Conservation (phyloP, 2,888 invertebrate genomes). For the Eurytoma adleriae region DNA sequence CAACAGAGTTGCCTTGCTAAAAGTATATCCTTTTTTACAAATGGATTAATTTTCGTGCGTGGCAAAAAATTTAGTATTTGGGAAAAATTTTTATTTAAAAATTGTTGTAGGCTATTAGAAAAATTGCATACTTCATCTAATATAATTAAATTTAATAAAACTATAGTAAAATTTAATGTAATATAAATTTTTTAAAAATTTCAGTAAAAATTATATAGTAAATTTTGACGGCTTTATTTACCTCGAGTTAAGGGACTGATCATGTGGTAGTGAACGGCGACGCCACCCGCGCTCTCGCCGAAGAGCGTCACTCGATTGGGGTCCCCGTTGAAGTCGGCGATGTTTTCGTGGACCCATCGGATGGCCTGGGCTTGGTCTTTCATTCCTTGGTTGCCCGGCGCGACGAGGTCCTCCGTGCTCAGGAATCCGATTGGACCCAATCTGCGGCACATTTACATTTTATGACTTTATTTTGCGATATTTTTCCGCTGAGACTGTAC, state of each 20-base stretch:
- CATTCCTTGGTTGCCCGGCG: constrained; percentile 83
- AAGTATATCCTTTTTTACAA: no score
- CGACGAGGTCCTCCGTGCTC: constrained; percentile 81
- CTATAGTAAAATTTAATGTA: no score
- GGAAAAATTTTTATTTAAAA: no score
- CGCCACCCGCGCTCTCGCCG: constrained; percentile 85
- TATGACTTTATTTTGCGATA: background rate
- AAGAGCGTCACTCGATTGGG: constrained; percentile 82
- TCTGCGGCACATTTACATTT: constrained; percentile 63
- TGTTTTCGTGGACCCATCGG: constrained; percentile 81
- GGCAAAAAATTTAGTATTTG: no score
- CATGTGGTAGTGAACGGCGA: constrained; percentile 84
- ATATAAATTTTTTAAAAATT: no score
- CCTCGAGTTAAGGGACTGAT: constrained; percentile 80
- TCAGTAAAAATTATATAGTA: no score
- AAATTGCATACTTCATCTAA: no score
- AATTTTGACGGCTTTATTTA: constrained; percentile 62
- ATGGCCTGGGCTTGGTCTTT: constrained; percentile 83
- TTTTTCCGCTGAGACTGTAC: no score
- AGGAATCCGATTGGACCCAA: constrained; percentile 81
- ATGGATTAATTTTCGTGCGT: no score
- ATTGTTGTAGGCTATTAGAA: no score
- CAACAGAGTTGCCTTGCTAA: no score
- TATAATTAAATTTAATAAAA: no score
- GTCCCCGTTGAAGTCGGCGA: constrained; percentile 81